phyloP scores from a whole-genome alignment of 2,888 invertebrate genomes.

The Gastrophysa polygoni region DNA sequence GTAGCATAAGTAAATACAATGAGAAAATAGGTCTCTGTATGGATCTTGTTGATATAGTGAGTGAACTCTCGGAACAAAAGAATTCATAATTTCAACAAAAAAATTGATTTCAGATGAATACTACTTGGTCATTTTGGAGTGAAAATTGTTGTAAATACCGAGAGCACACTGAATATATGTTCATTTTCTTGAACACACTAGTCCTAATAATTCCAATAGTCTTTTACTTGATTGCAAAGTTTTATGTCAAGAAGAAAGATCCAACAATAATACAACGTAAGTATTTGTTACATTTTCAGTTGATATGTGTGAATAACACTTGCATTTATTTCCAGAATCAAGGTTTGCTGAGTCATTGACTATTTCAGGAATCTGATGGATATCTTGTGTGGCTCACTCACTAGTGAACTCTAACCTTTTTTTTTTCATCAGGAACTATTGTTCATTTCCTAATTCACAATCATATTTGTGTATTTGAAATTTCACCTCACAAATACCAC shows the following conservation, averaged over 20 bases:
- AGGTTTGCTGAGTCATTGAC: slow-evolving; percentile 52
- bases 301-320: too few relatives aligned
- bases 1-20: slow-evolving; percentile 63
- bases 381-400: neutral
- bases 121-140: slow-evolving; percentile 69
- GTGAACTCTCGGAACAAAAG: slow-evolving; percentile 15
- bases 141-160: slow-evolving; percentile 65
- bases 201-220: slow-evolving; percentile 63
- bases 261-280: slow-evolving; percentile 54
- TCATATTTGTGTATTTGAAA: too few relatives aligned
- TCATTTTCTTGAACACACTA: slow-evolving; percentile 62
- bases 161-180: slow-evolving; percentile 63
- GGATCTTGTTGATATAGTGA: slow-evolving; percentile 71
- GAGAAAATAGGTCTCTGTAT: slow-evolving; percentile 68
- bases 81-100: too few relatives aligned
- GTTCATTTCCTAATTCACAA: too few relatives aligned
- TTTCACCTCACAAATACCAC: too few relatives aligned
- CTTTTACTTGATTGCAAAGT: slow-evolving; percentile 65
- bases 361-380: neutral
- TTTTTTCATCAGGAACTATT: too few relatives aligned
- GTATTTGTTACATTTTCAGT: slow-evolving; percentile 47
- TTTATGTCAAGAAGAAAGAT: slow-evolving; percentile 52
- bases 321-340: slow-evolving; percentile 49
- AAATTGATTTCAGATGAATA: slow-evolving; percentile 65
- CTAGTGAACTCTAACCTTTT: too few relatives aligned